Base-by-base conservation (phyloP, 2,888 invertebrate species). In the Cynaeus angustus region DNA sequence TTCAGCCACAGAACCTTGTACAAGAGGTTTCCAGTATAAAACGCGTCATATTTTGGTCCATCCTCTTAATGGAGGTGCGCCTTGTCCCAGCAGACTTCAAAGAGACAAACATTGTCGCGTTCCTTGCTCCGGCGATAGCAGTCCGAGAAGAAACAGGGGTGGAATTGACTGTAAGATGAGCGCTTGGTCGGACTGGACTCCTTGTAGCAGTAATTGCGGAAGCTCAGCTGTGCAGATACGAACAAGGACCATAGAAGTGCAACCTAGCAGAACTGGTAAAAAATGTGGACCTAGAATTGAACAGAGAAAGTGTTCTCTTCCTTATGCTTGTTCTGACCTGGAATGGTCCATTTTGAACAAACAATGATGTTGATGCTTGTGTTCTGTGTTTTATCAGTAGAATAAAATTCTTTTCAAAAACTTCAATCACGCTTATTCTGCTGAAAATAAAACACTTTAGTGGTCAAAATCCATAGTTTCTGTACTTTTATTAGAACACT, bases 121-220 rank as follows among this genome's bases (percentile, higher is more conserved):
- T 41, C 6, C 41, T 5, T 41, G 41, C 7, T 41, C 41, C 2
- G 33, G 33, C 7, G 33, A 33, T 4, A n/a, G 33, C 7, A 6
- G 6, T 9, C 2, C 9, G 7, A 33, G 7, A 28, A 5, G 5
- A 7, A 28, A 33, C 3, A 33, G 6, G n/a, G 33, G 33, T 33
- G 79, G 79, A 12, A 71, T 80, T 2, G 86, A 88, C 70, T 89
- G 89, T 73, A 75, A 83, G 62, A 86, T 88, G 1, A 86, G 87
- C 0, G 82, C 83, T 1, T 89, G 88, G 88, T 83, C 85, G 10
- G 79, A 82, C 3, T 88, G 88, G 88, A 84, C 85, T 45, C 83
- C 84, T 3, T 89, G 92, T 80, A 89, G 89, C 0, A 88, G 87
- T 4, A 88, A 88, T 1, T 93, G 92, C 79, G 92, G 92, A 0